Evolutionary conservation across 2,888 invertebrate species (phyloP).

Genomic region (Saturnia pavonia): DNA sequence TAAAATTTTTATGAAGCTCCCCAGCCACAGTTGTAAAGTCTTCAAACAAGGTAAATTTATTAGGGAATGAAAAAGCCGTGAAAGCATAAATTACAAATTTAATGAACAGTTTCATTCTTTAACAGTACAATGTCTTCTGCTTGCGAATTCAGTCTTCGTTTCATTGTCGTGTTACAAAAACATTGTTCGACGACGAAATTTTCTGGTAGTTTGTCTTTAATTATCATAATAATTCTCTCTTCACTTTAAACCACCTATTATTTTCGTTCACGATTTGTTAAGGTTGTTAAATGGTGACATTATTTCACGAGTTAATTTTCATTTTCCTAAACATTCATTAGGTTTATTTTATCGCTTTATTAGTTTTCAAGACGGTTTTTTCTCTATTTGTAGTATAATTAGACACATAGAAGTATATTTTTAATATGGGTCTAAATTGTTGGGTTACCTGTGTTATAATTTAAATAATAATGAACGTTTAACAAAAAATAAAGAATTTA

Average conservation of each 20-base stretch:
- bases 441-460: not conserved
- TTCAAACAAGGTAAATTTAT: slow-evolving; percentile 50
- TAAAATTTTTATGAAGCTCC: slow-evolving; percentile 29
- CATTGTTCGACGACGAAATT: slow-evolving; percentile 61
- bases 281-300: slow-evolving; percentile 30
- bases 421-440: not conserved
- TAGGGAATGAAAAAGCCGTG: slow-evolving; percentile 52
- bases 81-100: slow-evolving; percentile 58
- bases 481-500: not conserved
- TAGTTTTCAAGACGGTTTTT: not conserved
- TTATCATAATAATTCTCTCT: slow-evolving; percentile 34
- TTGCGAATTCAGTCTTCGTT: slow-evolving; percentile 43
- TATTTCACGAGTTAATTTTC: slow-evolving; percentile 32
- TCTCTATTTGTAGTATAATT: not conserved
- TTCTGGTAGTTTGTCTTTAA: slow-evolving; percentile 34
- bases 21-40: slow-evolving; percentile 40
- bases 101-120: slow-evolving; percentile 45
- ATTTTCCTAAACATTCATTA: slow-evolving; percentile 26
- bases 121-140: slow-evolving; percentile 35
- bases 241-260: slow-evolving; percentile 29
- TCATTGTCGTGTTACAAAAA: slow-evolving; percentile 55
- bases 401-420: not conserved
- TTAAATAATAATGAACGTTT: not conserved
- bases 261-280: slow-evolving; percentile 33
- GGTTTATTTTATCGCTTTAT: not conserved